phyloP scores from a whole-genome alignment of 1,140 invertebrate species.

The Temnothorax nylanderi region DNA sequence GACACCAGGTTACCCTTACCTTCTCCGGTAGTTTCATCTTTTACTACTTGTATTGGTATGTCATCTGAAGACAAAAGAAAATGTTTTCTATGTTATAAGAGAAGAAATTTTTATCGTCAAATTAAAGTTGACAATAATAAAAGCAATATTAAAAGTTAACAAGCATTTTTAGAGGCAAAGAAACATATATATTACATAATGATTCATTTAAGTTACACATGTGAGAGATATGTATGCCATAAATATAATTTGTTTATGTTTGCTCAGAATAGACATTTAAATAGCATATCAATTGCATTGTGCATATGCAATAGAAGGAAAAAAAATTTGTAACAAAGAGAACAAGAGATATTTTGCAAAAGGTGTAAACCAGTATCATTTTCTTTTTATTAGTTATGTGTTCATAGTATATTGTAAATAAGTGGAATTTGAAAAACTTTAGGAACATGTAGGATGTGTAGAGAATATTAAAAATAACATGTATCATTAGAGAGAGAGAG shows the following conservation, averaged over 20 bases:
- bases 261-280: not conserved
- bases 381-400: not conserved
- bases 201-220: conserved; percentile 25
- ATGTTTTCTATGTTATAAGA: conserved; percentile 1
- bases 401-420: conserved; percentile 13
- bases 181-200: conserved; percentile 21
- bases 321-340: not conserved
- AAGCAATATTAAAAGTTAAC: conserved; percentile 49
- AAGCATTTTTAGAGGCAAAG: conserved; percentile 34
- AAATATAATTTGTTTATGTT: conserved; percentile 8
- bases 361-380: not conserved
- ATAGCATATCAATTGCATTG: conserved; percentile 25
- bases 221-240: not conserved
- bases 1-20: conserved; percentile 81
- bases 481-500: too few relatives aligned
- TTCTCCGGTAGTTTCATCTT: conserved; percentile 78
- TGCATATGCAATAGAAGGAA: conserved; percentile 11
- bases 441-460: conserved; percentile 10
- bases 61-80: conserved; percentile 79
- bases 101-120: not conserved
- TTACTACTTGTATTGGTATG: conserved; percentile 82
- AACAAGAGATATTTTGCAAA: conserved; percentile 1
- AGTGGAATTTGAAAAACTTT: not conserved
- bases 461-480: conserved; percentile 24
- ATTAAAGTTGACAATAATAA: conserved; percentile 47